Conservation (phyloP, 2,797 vertebrate genomes). For the Anas flavirostris region DNA sequence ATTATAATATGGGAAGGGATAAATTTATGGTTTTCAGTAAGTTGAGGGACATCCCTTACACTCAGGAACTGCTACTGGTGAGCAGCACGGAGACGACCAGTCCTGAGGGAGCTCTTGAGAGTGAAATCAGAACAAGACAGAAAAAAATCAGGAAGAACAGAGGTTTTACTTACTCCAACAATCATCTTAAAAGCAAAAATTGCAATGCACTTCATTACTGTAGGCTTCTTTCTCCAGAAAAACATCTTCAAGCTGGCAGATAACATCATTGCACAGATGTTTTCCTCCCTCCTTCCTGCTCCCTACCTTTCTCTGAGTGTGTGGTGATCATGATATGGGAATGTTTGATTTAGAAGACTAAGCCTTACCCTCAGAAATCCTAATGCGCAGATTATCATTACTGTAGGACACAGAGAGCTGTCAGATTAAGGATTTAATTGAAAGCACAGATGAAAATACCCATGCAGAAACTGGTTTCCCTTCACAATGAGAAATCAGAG, state of each 20-base stretch:
- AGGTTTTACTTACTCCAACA: background rate
- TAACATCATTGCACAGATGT: background rate
- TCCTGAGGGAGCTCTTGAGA: background rate
- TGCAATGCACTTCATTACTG: accelerated
- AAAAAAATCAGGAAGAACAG: background rate
- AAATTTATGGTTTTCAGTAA: background rate
- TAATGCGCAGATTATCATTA: background rate
- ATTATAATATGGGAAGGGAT: background rate
- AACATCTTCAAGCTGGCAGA: background rate
- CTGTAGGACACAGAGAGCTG: background rate
- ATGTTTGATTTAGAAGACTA: background rate
- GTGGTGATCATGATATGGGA: background rate
- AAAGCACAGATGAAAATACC: background rate
- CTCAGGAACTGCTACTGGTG: background rate
- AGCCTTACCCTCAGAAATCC: background rate
- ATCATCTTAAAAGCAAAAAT: background rate
- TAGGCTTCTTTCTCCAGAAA: background rate
- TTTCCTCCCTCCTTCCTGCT: background rate
- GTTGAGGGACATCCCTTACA: background rate
- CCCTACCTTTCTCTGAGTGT: background rate
- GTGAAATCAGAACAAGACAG: background rate
- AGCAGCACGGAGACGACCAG: background rate
- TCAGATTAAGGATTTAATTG: background rate
- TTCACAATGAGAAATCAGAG: background rate
- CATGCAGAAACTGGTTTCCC: background rate